Evolutionary conservation across 1,140 invertebrate species (phyloP).

Genomic region (Mactra quadrangularis): DNA sequence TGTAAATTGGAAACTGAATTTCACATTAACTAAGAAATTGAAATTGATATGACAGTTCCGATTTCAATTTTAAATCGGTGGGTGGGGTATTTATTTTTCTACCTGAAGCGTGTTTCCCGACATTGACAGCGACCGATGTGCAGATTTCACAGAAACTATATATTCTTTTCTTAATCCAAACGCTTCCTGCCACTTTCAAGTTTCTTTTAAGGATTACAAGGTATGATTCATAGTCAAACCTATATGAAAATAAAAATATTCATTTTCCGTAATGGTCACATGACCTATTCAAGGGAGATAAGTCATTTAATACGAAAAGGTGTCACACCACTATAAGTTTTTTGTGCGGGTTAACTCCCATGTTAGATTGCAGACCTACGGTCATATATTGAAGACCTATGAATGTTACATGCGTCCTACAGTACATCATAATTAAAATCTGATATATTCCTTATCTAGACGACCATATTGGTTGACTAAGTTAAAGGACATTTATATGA

Average conservation of each 20-base stretch:
- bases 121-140: constrained; percentile 18
- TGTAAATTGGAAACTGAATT: not conserved
- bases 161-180: not conserved
- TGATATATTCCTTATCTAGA: too few species aligned
- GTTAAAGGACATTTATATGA: too few species aligned
- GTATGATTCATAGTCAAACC: constrained; percentile 62
- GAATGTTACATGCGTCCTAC: too few species aligned
- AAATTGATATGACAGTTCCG: not conserved
- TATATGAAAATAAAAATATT: constrained; percentile 44
- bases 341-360: too few species aligned
- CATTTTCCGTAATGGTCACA: constrained; percentile 57
- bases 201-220: not conserved
- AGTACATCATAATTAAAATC: too few species aligned
- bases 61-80: not conserved
- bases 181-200: not conserved
- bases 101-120: constrained; percentile 62
- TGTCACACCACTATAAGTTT: too few species aligned
- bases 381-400: too few species aligned
- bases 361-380: too few species aligned
- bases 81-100: constrained; percentile 50
- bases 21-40: not conserved
- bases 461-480: too few species aligned
- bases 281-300: constrained; percentile 40
- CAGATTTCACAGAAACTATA: not conserved
- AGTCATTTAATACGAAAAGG: too few species aligned